Conservation (phyloP, 2,797 vertebrate genomes). For the Ciconia nigra region DNA sequence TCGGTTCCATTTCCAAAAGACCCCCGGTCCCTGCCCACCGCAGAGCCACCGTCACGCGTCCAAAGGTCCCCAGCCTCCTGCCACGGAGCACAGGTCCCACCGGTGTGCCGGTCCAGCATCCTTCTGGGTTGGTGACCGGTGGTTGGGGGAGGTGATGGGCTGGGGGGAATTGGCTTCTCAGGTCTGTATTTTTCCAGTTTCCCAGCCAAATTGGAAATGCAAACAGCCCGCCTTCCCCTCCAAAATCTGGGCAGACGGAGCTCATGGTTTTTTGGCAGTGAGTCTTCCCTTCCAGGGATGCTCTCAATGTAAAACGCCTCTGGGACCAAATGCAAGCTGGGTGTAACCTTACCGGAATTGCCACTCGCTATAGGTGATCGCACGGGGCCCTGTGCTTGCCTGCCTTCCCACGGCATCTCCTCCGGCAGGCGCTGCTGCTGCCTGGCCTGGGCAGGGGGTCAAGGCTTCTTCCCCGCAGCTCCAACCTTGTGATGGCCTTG, state of each 20-base stretch:
- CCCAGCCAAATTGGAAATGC: neutral
- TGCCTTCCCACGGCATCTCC: neutral
- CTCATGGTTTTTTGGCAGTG: neutral
- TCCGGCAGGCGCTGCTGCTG: neutral
- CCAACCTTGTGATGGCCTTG: neutral
- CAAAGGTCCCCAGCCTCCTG: neutral
- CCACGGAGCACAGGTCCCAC: accelerated
- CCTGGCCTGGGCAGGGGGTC: neutral
- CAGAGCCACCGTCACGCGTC: neutral
- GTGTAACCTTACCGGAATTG: neutral
- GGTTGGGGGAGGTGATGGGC: neutral
- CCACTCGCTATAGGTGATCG: neutral
- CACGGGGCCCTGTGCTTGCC: accelerated
- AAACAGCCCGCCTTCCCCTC: neutral
- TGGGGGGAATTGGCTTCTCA: neutral
- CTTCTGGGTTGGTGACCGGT: neutral
- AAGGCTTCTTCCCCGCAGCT: neutral
- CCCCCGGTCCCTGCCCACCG: neutral
- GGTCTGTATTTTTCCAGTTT: neutral
- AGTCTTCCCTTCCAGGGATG: neutral
- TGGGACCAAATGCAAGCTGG: neutral
- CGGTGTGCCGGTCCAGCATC: neutral
- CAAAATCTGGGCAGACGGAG: neutral
- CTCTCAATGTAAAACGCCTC: neutral
- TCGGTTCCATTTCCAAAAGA: neutral